phyloP scores from a whole-genome alignment of 2,113 vertebrate species.

The Craseonycteris thonglongyai region DNA sequence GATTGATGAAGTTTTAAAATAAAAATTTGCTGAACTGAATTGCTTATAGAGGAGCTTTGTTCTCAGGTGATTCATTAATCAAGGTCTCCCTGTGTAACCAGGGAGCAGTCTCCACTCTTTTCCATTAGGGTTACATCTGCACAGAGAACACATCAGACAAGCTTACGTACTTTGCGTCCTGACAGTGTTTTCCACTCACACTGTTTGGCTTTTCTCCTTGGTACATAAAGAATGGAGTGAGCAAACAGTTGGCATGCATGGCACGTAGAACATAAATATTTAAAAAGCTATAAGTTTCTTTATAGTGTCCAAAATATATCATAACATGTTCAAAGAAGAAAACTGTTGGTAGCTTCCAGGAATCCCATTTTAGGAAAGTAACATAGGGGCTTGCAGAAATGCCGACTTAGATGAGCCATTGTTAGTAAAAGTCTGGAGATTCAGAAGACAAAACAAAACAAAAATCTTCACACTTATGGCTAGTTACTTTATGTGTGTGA shows the following conservation, averaged over 20 bases:
- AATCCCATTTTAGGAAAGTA: slow-evolving; percentile 24
- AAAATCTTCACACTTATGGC: not conserved
- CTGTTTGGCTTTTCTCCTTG: slow-evolving; percentile 27
- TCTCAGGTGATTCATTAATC: not conserved
- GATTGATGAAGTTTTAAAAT: slow-evolving; percentile 34
- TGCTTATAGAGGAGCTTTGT: slow-evolving; percentile 31
- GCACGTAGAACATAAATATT: slow-evolving; percentile 38
- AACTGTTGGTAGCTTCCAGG: not conserved
- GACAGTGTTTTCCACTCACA: slow-evolving; percentile 5
- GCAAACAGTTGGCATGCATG: slow-evolving; percentile 25
- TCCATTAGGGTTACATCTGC: not conserved
- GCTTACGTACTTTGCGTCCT: slow-evolving; percentile 5
- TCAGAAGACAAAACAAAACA: not conserved
- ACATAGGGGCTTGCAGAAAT: not conserved
- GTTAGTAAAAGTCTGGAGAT: not conserved
- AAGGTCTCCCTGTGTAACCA: not conserved
- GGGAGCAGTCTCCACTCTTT: not conserved
- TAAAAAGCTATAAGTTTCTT: slow-evolving; percentile 39
- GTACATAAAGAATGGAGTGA: slow-evolving; percentile 21
- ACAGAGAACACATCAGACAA: not conserved
- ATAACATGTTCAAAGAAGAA: slow-evolving; percentile 19
- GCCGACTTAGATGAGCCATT: not conserved
- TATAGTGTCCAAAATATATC: slow-evolving; percentile 44
- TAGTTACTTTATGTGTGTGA: not conserved
- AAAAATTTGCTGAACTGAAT: slow-evolving; percentile 21